Base-by-base conservation (phyloP, 2,888 invertebrate genomes). In the Pseudococcus viburni region DNA sequence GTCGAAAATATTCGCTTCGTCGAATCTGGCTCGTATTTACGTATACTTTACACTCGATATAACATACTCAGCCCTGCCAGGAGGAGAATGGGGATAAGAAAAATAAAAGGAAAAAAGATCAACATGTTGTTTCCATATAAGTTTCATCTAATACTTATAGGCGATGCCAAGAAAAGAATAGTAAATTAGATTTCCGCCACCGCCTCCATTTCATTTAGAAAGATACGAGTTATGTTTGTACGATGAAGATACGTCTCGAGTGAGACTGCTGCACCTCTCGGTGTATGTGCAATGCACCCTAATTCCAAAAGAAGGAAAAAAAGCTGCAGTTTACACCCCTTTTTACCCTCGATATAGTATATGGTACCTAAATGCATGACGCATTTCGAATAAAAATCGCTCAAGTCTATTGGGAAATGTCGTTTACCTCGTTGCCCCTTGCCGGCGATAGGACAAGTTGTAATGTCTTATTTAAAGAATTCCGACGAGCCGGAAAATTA, bases 391-490 rank as follows among this genome's bases (percentile, higher is more conserved):
- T 87, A 39, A 87, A 87, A 80, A 80, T 87, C 87, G 87, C 22
- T 80, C 83, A 87, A 33, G 19, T 87, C 87, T 87, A 80, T 77
- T 87, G 87, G 87, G 87, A 87, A 87, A 87, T 87, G 77, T 87
- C 68, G 68, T 73, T 73, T 73, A 73, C 68, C 80, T 80, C 80
- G 59, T 59, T 59, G 19, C 59, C 59, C 59, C 59, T 33, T 3
- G 26, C 26, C 59, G n/a, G 15, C 80, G 77, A 87, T 87, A 87
- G 48, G 77, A 51, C 55, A 48, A 77, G 80, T 87, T 80, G 77
- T 87, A 87, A 87, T 87, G 87, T 87, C 87, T 87, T 87, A 87
- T 87, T 87, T 87, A 87, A 77, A 87, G 80, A 87, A 83, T 87
- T 87, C 77, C 87, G 87, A 80, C 87, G 87, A 87, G 11, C 51